Percentiles rank a stretch among this genome's conserved stretches.
Conservation (phyloP, 2,113 vertebrate genomes). For the Lophotis ruficrista region DNA sequence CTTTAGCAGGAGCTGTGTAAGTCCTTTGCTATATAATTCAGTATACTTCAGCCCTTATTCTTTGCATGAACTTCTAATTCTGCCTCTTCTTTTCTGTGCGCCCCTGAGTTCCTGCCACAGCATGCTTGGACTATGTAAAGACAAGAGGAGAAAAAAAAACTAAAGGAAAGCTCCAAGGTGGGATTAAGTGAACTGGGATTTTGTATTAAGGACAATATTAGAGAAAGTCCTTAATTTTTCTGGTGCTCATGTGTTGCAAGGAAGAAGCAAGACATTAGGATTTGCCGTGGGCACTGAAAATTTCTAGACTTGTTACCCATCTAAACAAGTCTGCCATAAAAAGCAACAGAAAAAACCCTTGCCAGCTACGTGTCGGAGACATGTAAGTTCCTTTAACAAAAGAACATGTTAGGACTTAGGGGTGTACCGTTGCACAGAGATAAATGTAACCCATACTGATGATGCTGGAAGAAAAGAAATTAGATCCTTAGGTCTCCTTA, state of each 20-base stretch:
- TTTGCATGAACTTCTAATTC: conserved; percentile 39
- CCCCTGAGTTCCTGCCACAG: conserved; percentile 32
- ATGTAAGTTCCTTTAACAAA: background rate
- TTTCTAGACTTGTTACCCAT: background rate
- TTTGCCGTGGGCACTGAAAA: background rate
- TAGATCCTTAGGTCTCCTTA: background rate
- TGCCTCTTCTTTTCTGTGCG: conserved; percentile 23
- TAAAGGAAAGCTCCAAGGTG: background rate
- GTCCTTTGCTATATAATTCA: conserved; percentile 25
- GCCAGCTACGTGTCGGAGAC: background rate
- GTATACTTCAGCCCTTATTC: conserved; percentile 20
- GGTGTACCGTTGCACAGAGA: background rate
- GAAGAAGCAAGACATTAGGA: background rate
- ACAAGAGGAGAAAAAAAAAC: conserved; percentile 34
- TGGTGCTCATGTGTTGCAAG: background rate
- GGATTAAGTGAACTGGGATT: conserved; percentile 42
- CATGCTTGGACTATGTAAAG: background rate
- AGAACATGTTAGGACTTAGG: background rate
- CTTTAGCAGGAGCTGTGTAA: background rate
- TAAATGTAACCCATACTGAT: background rate
- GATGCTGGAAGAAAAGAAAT: background rate
- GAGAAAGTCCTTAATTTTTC: background rate
- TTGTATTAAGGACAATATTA: conserved; percentile 12
- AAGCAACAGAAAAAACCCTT: background rate
- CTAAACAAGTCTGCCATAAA: background rate